Evolutionary conservation across 2,888 invertebrate species (phyloP), one percentile per base, ranked within the genome.

Genomic region (Diarsia brunnea): DNA sequence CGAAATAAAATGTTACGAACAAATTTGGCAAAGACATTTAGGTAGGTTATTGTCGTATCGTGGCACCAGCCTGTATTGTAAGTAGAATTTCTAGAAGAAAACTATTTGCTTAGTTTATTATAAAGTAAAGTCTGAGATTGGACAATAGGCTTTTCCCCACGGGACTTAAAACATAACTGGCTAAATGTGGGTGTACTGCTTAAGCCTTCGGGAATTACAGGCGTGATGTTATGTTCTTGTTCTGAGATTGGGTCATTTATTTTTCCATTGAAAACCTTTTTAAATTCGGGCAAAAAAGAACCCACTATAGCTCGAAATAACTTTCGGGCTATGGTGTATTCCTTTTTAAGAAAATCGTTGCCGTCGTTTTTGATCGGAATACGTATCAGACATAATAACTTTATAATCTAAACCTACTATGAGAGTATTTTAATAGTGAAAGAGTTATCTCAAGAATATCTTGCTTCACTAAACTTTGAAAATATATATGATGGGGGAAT

Each of bases 61-160:
- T n/a, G n/a, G n/a, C n/a, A n/a, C n/a, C n/a, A n/a, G n/a, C n/a
- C n/a, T n/a, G n/a, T n/a, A 65, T 24, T 53, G 70, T 66, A 55
- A 82, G 84, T 86, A 69, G 80, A 84, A 84, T 85, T 84, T 82
- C 85, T 81, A 75, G 49, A 69, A 76, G 38, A 55, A 77, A 80
- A 55, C 8, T 10, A 45, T 61, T 49, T 5, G 16, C 19, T 24
- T 19, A 47, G 61, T 73, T 53, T 81, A 49, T 63, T 55, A 72
- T 24, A 0, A 21, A 51, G 24, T 31, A 45, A 21, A 45, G 2
- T 73, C 8, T 43, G 24, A 47, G 45, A 73, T 53, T 73, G 11
- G n/a, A 2, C 31, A 31, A 31, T 31, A 31, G 38, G 38, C 38
- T 38, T 38, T 38, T 5, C 38, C 38, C 38, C 38, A 38, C 38